These are phyloP conservation scores for Dascyllus trimaculatus DNA, from an alignment of 2,113 vertebrate genomes.

Conservation along the genomic window DNA sequence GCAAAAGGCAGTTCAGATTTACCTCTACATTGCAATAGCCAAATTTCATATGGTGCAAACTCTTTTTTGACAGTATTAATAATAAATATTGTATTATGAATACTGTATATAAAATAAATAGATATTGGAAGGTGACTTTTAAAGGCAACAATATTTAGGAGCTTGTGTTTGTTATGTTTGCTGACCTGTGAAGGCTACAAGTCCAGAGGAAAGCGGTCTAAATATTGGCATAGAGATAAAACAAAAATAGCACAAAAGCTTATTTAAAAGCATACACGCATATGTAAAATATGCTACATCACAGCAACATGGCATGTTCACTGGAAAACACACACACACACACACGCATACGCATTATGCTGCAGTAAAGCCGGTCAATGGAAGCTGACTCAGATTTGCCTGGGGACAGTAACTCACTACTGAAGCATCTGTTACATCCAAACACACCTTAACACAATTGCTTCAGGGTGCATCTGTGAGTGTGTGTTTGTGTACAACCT, in stretches of 20 bases:
- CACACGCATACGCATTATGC: neutral
- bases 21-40: no score
- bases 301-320: neutral
- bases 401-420: conserved; percentile 25
- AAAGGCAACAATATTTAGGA: neutral
- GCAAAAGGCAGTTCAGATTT: no score
- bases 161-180: neutral
- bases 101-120: no score
- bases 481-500: conserved; percentile 1
- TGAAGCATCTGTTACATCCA: conserved; percentile 51
- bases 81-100: no score
- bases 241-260: conserved; percentile 1
- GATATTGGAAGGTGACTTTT: no score
- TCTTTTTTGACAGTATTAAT: neutral
- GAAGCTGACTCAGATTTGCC: conserved; percentile 50
- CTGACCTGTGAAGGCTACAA: neutral
- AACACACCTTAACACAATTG: conserved; percentile 32
- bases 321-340: conserved; percentile 1
- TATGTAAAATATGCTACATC: conserved; percentile 15
- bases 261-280: neutral
- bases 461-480: conserved; percentile 17
- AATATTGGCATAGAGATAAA: neutral
- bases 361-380: conserved; percentile 35
- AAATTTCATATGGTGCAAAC: no score
- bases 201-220: neutral